Percentiles rank a stretch among this genome's conserved stretches.
These are phyloP conservation scores for Dastarcus helophoroides DNA, from an alignment of 2,888 invertebrate genomes.

Conservation along the genomic window DNA sequence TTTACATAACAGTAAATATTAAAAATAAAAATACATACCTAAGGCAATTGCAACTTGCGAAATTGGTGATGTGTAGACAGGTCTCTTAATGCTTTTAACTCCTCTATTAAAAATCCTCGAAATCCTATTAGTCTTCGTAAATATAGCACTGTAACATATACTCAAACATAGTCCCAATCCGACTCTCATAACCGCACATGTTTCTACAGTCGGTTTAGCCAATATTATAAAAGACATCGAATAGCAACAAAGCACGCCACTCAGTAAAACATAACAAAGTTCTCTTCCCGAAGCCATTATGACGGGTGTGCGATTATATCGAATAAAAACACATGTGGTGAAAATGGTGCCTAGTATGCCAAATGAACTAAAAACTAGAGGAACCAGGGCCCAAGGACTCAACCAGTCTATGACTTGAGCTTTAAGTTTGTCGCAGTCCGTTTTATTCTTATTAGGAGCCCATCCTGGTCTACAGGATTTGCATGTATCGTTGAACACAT, in stretches of 20 bases:
- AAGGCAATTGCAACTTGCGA: constrained; percentile 63
- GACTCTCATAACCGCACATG: constrained; percentile 53
- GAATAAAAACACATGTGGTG: constrained; percentile 52
- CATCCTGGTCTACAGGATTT: constrained; percentile 44
- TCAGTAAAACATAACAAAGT: constrained; percentile 62
- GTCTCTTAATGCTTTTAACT: constrained; percentile 57
- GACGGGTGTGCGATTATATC: constrained; percentile 48
- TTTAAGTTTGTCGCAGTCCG: constrained; percentile 45
- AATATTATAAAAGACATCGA: constrained; percentile 55
- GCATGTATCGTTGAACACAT: constrained; percentile 50
- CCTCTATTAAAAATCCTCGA: constrained; percentile 62
- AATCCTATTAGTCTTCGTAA: constrained; percentile 65
- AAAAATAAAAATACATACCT: constrained; percentile 36
- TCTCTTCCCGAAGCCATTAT: constrained; percentile 71
- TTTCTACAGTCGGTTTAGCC: constrained; percentile 50
- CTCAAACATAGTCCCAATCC: constrained; percentile 62
- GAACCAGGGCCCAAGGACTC: constrained; percentile 55
- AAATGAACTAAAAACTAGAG: constrained; percentile 47
- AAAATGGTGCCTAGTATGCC: constrained; percentile 51
- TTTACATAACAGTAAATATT: too few species aligned
- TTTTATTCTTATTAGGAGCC: constrained; percentile 39
- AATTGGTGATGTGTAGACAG: constrained; percentile 62
- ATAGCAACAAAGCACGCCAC: constrained; percentile 59
- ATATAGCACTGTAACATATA: constrained; percentile 62
- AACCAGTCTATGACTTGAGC: constrained; percentile 49